Percentiles rank a stretch among this genome's conserved stretches.
Evolutionary conservation across 1,140 invertebrate species (phyloP).

Genomic region (Drosophila trapezifrons): DNA sequence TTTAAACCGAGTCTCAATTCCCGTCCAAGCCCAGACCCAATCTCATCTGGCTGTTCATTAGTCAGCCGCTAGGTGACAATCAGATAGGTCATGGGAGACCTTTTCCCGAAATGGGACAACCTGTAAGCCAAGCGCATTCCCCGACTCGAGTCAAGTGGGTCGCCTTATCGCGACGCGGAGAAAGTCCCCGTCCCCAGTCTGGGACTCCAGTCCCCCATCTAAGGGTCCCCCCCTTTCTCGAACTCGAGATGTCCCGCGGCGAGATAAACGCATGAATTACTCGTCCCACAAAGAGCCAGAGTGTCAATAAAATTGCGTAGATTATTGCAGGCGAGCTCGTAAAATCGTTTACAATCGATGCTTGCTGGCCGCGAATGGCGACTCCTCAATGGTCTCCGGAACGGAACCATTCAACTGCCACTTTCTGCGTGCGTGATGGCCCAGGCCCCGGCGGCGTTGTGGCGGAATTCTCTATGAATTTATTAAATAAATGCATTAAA

Average conservation of each 20-base stretch:
- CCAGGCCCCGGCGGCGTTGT: slow-evolving; percentile 51
- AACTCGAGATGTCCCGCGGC: slow-evolving; percentile 57
- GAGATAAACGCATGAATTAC: slow-evolving; percentile 68
- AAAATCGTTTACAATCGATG: slow-evolving; percentile 79
- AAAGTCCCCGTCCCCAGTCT: slow-evolving; percentile 18
- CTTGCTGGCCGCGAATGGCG: slow-evolving; percentile 3
- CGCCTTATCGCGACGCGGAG: slow-evolving; percentile 38
- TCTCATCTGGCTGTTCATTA: slow-evolving; percentile 65
- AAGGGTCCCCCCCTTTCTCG: slow-evolving; percentile 12
- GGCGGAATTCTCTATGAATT: slow-evolving; percentile 68
- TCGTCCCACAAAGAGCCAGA: slow-evolving; percentile 62
- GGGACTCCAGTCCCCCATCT: no score
- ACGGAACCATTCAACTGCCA: slow-evolving; percentile 67
- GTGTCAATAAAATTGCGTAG: slow-evolving; percentile 82
- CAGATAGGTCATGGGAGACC: slow-evolving; percentile 58
- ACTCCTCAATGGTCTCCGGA: slow-evolving; percentile 33
- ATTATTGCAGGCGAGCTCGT: slow-evolving; percentile 78
- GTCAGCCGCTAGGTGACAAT: slow-evolving; percentile 80
- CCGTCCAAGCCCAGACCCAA: slow-evolving; percentile 18
- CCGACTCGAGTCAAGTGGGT: slow-evolving; percentile 53
- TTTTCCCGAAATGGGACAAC: slow-evolving; percentile 54
- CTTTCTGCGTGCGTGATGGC: slow-evolving; percentile 70
- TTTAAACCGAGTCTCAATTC: slow-evolving; percentile 7
- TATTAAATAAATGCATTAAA: slow-evolving; percentile 83
- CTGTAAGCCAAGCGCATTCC: slow-evolving; percentile 63